Conservation (phyloP, 2,888 invertebrate species). For the Sesamia inferens region DNA sequence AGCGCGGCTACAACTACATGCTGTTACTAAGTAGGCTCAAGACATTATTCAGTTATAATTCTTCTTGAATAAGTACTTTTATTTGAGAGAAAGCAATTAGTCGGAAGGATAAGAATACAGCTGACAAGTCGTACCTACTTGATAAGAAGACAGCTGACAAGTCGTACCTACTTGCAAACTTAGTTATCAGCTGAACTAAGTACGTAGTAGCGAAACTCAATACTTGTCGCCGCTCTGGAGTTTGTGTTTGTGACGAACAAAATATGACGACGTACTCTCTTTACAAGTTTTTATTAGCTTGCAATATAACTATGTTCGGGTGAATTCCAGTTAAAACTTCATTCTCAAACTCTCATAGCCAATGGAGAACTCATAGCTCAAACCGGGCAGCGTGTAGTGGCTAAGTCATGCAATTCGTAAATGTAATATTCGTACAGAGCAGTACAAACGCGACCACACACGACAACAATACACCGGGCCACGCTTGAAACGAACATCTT, state of each 20-base stretch:
- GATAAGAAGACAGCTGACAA: constrained; percentile 1
- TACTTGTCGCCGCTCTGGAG: not conserved
- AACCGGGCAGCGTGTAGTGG: no score
- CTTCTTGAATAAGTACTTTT: not conserved
- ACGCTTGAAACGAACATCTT: no score
- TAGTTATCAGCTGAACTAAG: constrained; percentile 7
- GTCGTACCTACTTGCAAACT: not conserved
- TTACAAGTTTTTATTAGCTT: no score
- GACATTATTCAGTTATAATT: not conserved
- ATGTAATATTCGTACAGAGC: no score
- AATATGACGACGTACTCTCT: not conserved
- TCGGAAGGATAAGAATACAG: not conserved
- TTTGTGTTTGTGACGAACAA: not conserved
- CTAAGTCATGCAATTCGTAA: no score
- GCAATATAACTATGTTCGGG: no score
- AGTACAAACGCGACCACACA: no score
- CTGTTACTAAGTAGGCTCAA: not conserved
- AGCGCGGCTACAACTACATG: not conserved
- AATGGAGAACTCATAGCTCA: no score
- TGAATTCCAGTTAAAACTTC: no score
- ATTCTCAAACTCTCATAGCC: no score
- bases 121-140: not conserved
- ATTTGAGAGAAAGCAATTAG: constrained; percentile 8
- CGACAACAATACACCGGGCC: no score
- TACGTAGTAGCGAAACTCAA: not conserved